These are phyloP conservation scores for Vollenhovia emeryi DNA, from an alignment of 1,140 invertebrate genomes.

Conservation along the genomic window DNA sequence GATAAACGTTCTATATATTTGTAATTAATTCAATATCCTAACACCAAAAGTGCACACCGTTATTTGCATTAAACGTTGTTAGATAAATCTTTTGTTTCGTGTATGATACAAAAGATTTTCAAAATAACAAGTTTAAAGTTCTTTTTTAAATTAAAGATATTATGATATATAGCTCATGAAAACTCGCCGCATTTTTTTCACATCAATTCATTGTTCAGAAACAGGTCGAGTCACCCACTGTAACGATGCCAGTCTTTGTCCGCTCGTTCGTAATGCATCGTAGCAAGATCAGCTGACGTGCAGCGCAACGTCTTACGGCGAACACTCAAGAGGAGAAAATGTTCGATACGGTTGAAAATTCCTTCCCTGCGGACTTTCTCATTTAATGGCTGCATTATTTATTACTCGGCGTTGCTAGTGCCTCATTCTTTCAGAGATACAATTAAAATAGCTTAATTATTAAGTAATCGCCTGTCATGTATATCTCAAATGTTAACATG, in stretches of 20 bases:
- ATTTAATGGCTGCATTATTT: neutral
- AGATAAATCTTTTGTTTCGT: neutral
- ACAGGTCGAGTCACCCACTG: constrained; percentile 21
- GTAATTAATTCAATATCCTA: neutral
- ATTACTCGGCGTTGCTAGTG: neutral
- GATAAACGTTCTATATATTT: neutral
- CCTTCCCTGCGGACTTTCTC: constrained; percentile 5
- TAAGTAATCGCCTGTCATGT: neutral
- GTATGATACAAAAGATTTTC: neutral
- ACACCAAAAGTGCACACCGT: neutral
- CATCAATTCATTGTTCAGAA: neutral
- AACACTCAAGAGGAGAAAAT: constrained; percentile 16
- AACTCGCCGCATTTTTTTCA: neutral
- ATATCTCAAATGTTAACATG: neutral
- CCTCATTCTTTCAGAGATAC: neutral
- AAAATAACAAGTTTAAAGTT: neutral
- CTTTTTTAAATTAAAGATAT: neutral
- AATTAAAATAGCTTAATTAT: neutral
- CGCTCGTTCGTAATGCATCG: neutral
- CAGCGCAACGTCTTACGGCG: neutral
- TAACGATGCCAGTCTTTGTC: constrained; percentile 39
- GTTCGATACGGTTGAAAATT: neutral
- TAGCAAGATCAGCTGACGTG: constrained; percentile 21
- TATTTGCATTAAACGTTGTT: neutral
- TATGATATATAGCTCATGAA: neutral